Evolutionary conservation across 2,888 invertebrate species (phyloP).

Genomic region (Plebejus anna): DNA sequence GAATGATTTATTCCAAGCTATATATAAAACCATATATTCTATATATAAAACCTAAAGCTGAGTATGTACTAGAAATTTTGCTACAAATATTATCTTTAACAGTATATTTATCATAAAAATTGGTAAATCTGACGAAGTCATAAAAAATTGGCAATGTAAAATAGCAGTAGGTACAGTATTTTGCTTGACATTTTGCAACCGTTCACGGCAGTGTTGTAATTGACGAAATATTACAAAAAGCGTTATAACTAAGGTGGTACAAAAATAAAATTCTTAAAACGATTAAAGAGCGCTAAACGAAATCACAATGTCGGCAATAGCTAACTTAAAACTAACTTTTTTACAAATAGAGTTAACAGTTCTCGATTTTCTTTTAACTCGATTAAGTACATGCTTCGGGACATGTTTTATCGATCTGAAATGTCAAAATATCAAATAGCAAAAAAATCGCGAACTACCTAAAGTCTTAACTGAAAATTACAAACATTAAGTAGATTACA

Average conservation of each 20-base stretch:
- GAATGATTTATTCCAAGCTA: not conserved
- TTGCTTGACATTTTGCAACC: slow-evolving; percentile 20
- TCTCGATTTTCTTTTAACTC: slow-evolving; percentile 34
- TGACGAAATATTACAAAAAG: slow-evolving; percentile 42
- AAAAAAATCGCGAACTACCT: slow-evolving; percentile 36
- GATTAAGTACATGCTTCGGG: slow-evolving; percentile 28
- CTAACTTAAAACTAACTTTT: slow-evolving; percentile 43
- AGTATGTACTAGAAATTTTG: not conserved
- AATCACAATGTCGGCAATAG: slow-evolving; percentile 70
- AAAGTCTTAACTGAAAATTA: slow-evolving; percentile 45
- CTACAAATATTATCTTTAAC: not conserved
- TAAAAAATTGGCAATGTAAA: slow-evolving; percentile 7
- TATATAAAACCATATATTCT: not conserved
- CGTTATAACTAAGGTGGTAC: slow-evolving; percentile 56
- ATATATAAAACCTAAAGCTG: not conserved
- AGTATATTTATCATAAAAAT: not conserved
- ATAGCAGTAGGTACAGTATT: not conserved
- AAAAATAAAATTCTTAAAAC: slow-evolving; percentile 64
- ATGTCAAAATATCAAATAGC: slow-evolving; percentile 31
- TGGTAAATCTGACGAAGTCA: not conserved
- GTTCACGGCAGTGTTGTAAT: slow-evolving; percentile 60
- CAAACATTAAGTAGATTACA: slow-evolving; percentile 37
- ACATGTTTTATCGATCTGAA: slow-evolving; percentile 14
- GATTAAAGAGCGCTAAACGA: slow-evolving; percentile 42
- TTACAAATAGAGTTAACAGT: slow-evolving; percentile 35